A percentile compares a stretch with the other conserved stretches of the same genome.
Conservation (phyloP, 1,140 invertebrate species). For the Proctacanthus coquilletti region DNA sequence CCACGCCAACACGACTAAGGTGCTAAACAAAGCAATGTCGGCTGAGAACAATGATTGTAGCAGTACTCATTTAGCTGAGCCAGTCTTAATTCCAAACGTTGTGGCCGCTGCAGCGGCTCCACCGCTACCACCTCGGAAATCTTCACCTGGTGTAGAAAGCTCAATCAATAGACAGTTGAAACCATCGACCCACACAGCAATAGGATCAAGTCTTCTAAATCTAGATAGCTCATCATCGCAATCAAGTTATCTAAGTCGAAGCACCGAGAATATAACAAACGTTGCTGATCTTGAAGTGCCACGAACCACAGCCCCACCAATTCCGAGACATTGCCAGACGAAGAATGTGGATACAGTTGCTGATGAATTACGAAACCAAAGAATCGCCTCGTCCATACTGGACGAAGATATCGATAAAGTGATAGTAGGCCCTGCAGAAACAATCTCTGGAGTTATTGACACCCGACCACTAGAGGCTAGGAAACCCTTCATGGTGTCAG, state of each 20-base stretch:
- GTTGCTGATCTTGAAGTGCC: constrained; percentile 10
- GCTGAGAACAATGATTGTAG: constrained; percentile 8
- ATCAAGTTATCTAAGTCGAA: neutral
- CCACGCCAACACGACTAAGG: neutral
- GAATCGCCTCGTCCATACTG: constrained; percentile 9
- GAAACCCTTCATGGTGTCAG: constrained; percentile 1
- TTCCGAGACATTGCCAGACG: constrained; percentile 21
- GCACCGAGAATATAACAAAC: constrained; percentile 21
- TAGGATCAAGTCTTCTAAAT: neutral
- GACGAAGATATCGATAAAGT: constrained; percentile 20
- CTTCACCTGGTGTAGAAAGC: constrained; percentile 37
- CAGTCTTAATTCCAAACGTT: neutral
- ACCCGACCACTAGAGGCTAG: constrained; percentile 33
- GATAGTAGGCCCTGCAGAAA: constrained; percentile 45
- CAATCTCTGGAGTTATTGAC: constrained; percentile 47
- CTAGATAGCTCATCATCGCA: neutral
- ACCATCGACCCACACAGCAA: constrained; percentile 9
- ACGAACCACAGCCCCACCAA: constrained; percentile 26
- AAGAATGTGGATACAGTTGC: constrained; percentile 17
- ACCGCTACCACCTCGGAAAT: constrained; percentile 42
- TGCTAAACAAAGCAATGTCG: constrained; percentile 2
- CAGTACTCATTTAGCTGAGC: neutral
- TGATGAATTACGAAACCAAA: constrained; percentile 20
- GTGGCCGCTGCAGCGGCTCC: constrained; percentile 13
- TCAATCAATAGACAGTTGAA: constrained; percentile 14